Evolutionary conservation across 2,888 invertebrate genomes (phyloP).

Genomic region (Sussaba pulchella): DNA sequence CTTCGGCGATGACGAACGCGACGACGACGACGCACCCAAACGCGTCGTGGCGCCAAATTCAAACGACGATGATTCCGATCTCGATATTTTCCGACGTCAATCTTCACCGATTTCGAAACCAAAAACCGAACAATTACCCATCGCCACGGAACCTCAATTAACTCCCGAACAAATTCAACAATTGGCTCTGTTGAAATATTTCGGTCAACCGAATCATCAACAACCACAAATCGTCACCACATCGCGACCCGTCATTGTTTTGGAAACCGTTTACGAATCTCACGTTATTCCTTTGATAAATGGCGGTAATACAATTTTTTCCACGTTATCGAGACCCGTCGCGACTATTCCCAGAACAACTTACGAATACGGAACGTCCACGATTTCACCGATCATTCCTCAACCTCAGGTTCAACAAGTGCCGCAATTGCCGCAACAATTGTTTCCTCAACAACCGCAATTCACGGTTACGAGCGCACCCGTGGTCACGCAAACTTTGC

Average conservation of each 20-base stretch:
- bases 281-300: conserved; percentile 92
- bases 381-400: conserved; percentile 85
- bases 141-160: conserved; percentile 77
- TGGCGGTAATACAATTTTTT: conserved; percentile 90
- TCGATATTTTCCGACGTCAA: conserved; percentile 88
- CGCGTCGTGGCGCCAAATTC: conserved; percentile 85
- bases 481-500: conserved; percentile 91
- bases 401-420: conserved; percentile 73
- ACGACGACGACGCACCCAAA: conserved; percentile 83
- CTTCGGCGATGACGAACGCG: conserved; percentile 90
- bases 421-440: conserved; percentile 82
- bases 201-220: conserved; percentile 86
- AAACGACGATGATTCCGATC: conserved; percentile 87
- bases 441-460: conserved; percentile 87
- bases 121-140: conserved; percentile 85
- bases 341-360: conserved; percentile 93
- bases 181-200: conserved; percentile 89
- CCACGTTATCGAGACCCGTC: conserved; percentile 92
- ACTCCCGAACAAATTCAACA: conserved; percentile 91
- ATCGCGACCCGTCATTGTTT: conserved; percentile 90
- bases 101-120: conserved; percentile 85
- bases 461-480: conserved; percentile 92
- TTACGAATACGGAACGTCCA: conserved; percentile 91
- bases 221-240: conserved; percentile 91
- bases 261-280: conserved; percentile 93